These are phyloP conservation scores for Drosophila acutilabella DNA, from an alignment of 2,888 invertebrate species.

Conservation along the genomic window DNA sequence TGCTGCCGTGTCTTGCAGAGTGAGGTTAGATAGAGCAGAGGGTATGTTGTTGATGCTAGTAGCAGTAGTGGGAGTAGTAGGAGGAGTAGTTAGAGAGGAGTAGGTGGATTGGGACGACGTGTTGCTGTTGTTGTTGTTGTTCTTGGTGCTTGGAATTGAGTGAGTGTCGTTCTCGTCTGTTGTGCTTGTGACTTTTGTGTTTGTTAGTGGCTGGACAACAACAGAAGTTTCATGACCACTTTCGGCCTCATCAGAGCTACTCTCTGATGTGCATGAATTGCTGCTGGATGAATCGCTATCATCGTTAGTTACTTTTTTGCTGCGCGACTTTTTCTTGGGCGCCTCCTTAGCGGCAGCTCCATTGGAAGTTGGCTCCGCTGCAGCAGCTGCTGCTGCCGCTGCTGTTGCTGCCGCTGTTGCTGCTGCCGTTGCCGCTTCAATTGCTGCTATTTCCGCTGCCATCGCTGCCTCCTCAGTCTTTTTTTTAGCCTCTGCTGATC, in stretches of 20 bases:
- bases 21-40: constrained; percentile 79
- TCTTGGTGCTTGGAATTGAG: constrained; percentile 64
- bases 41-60: constrained; percentile 51
- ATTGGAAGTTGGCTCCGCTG: constrained; percentile 23
- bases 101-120: not conserved
- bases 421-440: constrained; percentile 26
- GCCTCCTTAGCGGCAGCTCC: constrained; percentile 34
- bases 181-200: constrained; percentile 54
- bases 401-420: constrained; percentile 63
- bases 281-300: constrained; percentile 64
- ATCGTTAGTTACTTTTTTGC: constrained; percentile 82
- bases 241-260: constrained; percentile 72
- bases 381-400: constrained; percentile 18
- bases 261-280: constrained; percentile 70
- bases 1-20: constrained; percentile 73
- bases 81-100: constrained; percentile 5
- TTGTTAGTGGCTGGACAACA: constrained; percentile 55
- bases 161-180: constrained; percentile 62
- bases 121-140: constrained; percentile 42
- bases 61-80: constrained; percentile 28
- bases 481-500: constrained; percentile 46
- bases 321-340: constrained; percentile 73
- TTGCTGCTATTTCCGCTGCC: constrained; percentile 62
- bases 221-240: constrained; percentile 30
- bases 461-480: constrained; percentile 86